A percentile compares a stretch with the other conserved stretches of the same genome.
phyloP scores from a whole-genome alignment of 1,140 invertebrate genomes.

The Chlorops oryzae region DNA sequence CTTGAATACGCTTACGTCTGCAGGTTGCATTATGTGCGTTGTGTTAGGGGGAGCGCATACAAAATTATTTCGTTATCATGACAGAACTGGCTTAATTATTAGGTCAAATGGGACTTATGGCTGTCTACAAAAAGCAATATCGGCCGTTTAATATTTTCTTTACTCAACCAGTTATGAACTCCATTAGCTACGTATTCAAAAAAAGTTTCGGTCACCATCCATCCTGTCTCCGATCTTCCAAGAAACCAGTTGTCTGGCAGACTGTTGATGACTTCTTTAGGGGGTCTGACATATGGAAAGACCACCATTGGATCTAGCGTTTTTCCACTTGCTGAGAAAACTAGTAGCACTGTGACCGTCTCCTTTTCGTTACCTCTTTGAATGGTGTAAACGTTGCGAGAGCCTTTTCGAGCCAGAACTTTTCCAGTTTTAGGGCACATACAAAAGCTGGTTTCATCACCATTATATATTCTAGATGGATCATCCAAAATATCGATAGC shows the following conservation, averaged over 20 bases:
- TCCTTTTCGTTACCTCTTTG: constrained; percentile 35
- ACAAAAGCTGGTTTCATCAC: constrained; percentile 38
- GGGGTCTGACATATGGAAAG: constrained; percentile 24
- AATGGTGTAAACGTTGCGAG: constrained; percentile 38
- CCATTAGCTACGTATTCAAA: constrained; percentile 10
- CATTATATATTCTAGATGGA: constrained; percentile 34
- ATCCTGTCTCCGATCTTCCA: constrained; percentile 1
- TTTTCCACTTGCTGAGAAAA: constrained; percentile 25
- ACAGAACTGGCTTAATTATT: constrained; percentile 5
- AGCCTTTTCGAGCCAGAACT: constrained; percentile 34
- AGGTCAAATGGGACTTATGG: constrained; percentile 4
- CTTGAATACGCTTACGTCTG: constrained; percentile 45
- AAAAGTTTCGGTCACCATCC: constrained; percentile 1
- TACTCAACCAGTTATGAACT: background rate
- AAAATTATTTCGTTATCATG: constrained; percentile 5
- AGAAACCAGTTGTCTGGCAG: constrained; percentile 21
- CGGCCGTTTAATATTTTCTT: constrained; percentile 1
- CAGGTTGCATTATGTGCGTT: constrained; percentile 47
- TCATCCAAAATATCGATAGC: constrained; percentile 26
- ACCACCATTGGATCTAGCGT: constrained; percentile 17
- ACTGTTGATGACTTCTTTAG: constrained; percentile 18
- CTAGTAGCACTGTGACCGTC: constrained; percentile 36
- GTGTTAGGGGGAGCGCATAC: constrained; percentile 36
- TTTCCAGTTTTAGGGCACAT: constrained; percentile 36
- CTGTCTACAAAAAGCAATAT: constrained; percentile 2